Evolutionary conservation across 1,140 invertebrate species (phyloP), one percentile per base, ranked within the genome.

Genomic region (Brachionus rubens): DNA sequence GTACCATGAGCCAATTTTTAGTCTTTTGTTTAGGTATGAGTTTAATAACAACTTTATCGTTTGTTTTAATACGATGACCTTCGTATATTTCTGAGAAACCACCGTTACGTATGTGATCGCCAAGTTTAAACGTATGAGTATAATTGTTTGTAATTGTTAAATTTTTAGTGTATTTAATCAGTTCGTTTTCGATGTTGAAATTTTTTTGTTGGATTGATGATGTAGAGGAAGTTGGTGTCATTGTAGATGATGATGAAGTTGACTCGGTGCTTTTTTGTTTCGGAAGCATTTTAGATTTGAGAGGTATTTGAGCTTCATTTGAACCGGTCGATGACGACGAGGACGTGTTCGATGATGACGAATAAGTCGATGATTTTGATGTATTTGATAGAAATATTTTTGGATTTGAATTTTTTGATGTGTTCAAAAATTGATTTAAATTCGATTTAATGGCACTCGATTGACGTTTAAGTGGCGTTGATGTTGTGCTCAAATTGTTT

Each of bases 1-100:
- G 52, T n/a, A 76, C 54, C 52, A 76, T 59, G 19, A 76, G 47
- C 75, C 75, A 76, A 50, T 76, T 76, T 65, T 76, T 76, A 26
- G 75, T 76, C 30, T 59, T 47, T 24, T 76, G 30, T 33, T 76
- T 76, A 5, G 75, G 75, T 52, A 76, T 76, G 10, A 59, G 47
- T 21, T 76, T 76, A 24, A 76, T 28, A 12, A 76, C 43, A 36
- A 76, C 75, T 3, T 16, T n/a, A 0, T 62, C 21, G 19, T 50
- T 36, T 2, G 26, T 24, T 10, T 24, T 76, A 6, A 76, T 19
- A 14, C 40, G 21, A 26, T 5, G 2, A 19, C 75, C 75, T 16
- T 76, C 75, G 52, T 76, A 62, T 7, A 76, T 76, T 10, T 76
- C 54, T 1, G 75, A 76, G 47, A 76, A 76, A 19, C 75, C 75